Conservation (phyloP, 2,797 vertebrate genomes). For the Peromyscus eremicus region DNA sequence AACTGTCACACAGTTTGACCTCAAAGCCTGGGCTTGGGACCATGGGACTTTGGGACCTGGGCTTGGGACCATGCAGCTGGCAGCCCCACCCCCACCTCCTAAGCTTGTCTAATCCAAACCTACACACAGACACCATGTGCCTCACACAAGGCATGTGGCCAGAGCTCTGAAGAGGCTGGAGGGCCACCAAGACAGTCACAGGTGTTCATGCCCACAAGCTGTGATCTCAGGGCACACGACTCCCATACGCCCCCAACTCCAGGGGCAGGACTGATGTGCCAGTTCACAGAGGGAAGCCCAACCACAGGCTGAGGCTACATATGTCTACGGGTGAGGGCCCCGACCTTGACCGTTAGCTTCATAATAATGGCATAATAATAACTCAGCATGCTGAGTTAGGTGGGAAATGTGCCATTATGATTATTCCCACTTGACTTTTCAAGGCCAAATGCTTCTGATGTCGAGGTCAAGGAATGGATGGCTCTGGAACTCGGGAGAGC, state of each 20-base stretch:
- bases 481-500: not conserved
- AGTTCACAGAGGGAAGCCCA: not conserved
- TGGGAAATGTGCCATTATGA: not conserved
- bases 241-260: accelerated
- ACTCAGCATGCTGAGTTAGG: not conserved
- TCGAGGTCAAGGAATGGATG: not conserved
- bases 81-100: not conserved
- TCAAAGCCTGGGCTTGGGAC: not conserved
- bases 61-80: accelerated
- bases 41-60: no score
- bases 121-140: accelerated
- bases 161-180: not conserved
- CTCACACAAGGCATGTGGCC: accelerated
- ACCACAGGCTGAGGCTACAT: not conserved
- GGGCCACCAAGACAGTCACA: accelerated
- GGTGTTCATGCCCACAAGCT: no score
- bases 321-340: accelerated
- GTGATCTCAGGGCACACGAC: not conserved
- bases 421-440: not conserved
- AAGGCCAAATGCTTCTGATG: not conserved
- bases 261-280: no score
- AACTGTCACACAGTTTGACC: not conserved
- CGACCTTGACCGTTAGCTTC: no score
- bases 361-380: not conserved
- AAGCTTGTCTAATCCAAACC: not conserved